Evolutionary conservation across 2,888 invertebrate species (phyloP).

Genomic region (Perizoma affinitatum): DNA sequence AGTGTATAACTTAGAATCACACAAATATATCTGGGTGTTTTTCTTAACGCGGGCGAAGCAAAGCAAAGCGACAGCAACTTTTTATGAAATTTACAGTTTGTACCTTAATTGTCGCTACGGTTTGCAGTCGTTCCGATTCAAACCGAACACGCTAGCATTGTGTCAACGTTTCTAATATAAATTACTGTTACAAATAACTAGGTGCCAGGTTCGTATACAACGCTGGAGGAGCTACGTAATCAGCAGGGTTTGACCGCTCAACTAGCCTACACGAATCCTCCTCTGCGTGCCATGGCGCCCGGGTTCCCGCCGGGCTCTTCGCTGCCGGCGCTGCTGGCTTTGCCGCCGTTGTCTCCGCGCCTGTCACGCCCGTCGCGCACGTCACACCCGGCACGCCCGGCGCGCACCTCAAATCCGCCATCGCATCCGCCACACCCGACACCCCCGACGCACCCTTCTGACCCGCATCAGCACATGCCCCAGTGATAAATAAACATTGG

Average conservation of each 20-base stretch:
- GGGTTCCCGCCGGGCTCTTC: slow-evolving; percentile 32
- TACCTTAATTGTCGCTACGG: no score
- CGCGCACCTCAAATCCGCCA: slow-evolving; percentile 8
- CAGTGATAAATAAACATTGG: slow-evolving; percentile 42
- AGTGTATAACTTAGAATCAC: no score
- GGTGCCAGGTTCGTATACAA: slow-evolving; percentile 56
- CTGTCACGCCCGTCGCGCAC: slow-evolving; percentile 35
- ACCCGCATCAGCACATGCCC: slow-evolving; percentile 49
- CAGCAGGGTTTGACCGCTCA: slow-evolving; percentile 52
- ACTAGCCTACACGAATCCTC: slow-evolving; percentile 47
- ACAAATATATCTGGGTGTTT: no score
- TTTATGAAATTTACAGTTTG: no score
- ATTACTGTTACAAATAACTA: slow-evolving; percentile 29
- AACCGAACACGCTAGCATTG: no score
- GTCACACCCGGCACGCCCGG: slow-evolving; percentile 9
- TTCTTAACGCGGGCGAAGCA: no score
- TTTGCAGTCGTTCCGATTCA: no score
- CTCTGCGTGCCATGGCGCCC: slow-evolving; percentile 39
- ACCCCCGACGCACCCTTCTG: slow-evolving; percentile 29
- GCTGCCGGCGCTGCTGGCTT: slow-evolving; percentile 35
- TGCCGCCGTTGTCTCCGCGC: slow-evolving; percentile 41
- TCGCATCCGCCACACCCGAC: slow-evolving; percentile 9
- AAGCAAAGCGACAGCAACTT: no score
- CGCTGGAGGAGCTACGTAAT: slow-evolving; percentile 52
- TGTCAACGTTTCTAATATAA: no score